These are phyloP conservation scores for Oxyura jamaicensis DNA, from an alignment of 2,113 vertebrate genomes.

Conservation along the genomic window DNA sequence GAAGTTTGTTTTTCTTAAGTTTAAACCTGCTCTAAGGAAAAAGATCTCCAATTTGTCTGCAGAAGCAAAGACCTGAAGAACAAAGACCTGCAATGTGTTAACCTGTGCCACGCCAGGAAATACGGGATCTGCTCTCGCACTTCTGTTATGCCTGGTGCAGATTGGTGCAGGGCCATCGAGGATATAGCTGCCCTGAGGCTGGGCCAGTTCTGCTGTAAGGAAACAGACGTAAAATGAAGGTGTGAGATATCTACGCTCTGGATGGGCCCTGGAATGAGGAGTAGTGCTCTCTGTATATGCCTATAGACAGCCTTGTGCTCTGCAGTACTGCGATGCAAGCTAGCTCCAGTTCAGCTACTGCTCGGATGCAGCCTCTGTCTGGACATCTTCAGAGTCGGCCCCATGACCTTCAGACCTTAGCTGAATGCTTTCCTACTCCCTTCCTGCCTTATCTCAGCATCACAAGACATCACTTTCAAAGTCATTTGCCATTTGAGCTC, in stretches of 20 bases:
- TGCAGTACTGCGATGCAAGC: not conserved
- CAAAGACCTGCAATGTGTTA: not conserved
- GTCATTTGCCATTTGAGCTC: not conserved
- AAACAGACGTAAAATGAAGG: not conserved
- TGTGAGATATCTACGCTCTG: not conserved
- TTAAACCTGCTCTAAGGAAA: not conserved
- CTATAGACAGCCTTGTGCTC: not conserved
- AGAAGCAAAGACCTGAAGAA: constrained; percentile 2
- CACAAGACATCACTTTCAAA: not conserved
- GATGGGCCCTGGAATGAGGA: not conserved
- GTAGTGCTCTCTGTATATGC: not conserved
- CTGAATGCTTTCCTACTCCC: constrained; percentile 8
- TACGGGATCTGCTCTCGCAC: not conserved
- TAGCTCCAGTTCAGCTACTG: not conserved
- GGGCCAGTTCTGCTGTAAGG: not conserved
- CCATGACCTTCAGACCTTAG: not conserved
- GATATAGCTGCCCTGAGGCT: not conserved
- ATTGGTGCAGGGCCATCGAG: not conserved
- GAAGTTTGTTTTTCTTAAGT: not conserved
- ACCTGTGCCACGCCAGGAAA: not conserved
- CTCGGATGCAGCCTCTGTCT: not conserved
- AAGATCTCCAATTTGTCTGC: not conserved
- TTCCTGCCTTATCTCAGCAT: not conserved
- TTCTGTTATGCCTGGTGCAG: accelerated
- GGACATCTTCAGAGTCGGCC: not conserved